A percentile compares a stretch with the other conserved stretches of the same genome.
phyloP scores from a whole-genome alignment of 37 sponge, comb jelly and placozoan genomes.

The Eunapius fragilis region DNA sequence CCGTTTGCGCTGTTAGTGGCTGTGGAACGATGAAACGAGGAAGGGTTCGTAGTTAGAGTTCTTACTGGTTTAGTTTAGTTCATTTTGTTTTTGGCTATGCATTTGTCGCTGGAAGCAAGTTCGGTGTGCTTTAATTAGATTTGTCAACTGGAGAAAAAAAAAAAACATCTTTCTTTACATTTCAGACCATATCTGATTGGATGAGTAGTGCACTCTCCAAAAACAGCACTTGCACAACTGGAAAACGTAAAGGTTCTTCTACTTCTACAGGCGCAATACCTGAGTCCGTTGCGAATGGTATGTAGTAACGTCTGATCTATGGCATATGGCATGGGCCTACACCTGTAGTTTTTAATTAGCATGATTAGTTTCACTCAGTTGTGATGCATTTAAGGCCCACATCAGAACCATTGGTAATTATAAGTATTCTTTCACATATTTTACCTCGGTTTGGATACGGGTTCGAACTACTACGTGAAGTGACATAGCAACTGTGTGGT shows the following conservation, averaged over 20 bases:
- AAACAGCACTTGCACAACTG: not conserved
- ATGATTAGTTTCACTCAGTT: too few relatives aligned
- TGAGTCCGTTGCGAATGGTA: not conserved
- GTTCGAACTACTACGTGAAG: too few relatives aligned
- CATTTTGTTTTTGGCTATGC: not conserved
- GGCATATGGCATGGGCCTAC: too few relatives aligned
- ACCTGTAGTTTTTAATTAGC: too few relatives aligned
- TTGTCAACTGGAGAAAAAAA: too few relatives aligned
- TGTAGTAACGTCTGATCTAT: too few relatives aligned
- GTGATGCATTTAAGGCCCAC: too few relatives aligned
- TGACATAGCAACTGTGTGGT: too few relatives aligned
- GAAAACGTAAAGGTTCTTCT: not conserved
- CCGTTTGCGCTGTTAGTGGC: not conserved
- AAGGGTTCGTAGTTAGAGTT: not conserved
- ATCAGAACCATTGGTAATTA: too few relatives aligned
- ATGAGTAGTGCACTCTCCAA: conserved; percentile 22
- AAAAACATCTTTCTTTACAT: not conserved
- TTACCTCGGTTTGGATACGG: too few relatives aligned
- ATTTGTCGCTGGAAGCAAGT: not conserved
- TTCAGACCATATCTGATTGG: conserved; percentile 28
- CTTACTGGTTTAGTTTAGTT: not conserved
- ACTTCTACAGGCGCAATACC: not conserved
- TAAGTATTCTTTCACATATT: too few relatives aligned
- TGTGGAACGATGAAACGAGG: not conserved
- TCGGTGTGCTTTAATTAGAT: not conserved